phyloP scores from a whole-genome alignment of 2,797 vertebrate genomes.

The Lindbergichthys nudifrons region DNA sequence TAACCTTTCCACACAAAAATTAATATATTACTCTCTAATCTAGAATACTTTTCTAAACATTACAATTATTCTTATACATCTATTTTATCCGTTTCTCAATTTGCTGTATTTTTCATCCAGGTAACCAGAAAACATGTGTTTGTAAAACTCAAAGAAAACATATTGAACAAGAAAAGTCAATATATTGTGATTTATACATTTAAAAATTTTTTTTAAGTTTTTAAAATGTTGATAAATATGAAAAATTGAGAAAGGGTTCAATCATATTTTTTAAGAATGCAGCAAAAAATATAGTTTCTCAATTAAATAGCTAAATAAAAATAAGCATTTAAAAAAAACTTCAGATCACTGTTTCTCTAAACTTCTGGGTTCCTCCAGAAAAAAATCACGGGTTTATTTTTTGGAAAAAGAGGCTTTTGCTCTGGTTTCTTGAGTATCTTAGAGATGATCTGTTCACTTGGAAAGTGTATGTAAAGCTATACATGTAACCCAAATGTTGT shows the following conservation, averaged over 20 bases:
- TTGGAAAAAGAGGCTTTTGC: background rate
- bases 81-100: background rate
- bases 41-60: background rate
- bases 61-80: background rate
- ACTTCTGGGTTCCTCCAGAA: too few relatives aligned
- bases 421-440: background rate
- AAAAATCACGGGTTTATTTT: too few relatives aligned
- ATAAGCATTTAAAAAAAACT: background rate
- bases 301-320: too few relatives aligned
- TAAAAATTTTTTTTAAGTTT: too few relatives aligned
- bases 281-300: background rate
- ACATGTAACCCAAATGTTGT: slow-evolving; percentile 17
- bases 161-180: background rate
- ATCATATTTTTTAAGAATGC: accelerated
- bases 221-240: background rate
- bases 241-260: background rate
- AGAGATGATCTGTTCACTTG: slow-evolving; percentile 12
- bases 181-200: background rate
- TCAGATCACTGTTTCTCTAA: background rate
- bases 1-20: too few relatives aligned
- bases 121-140: too few relatives aligned
- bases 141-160: too few relatives aligned
- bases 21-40: too few relatives aligned
- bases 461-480: slow-evolving; percentile 27
- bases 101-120: too few relatives aligned